These are phyloP conservation scores for Nylanderia fulva DNA, from an alignment of 1,140 invertebrate species.

Conservation along the genomic window DNA sequence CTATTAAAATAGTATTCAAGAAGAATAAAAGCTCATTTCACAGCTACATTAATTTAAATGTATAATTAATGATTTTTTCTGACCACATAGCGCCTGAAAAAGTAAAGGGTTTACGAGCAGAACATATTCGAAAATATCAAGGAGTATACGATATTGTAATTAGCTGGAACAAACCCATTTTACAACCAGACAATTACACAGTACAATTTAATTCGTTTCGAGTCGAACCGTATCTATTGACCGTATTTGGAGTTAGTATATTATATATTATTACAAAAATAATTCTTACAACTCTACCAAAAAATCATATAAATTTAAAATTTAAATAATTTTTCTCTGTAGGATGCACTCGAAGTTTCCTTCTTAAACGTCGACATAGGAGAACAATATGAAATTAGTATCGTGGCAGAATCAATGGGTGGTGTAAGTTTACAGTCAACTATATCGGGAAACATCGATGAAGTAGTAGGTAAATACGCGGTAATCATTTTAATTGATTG, in stretches of 20 bases:
- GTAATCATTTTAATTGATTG: not conserved
- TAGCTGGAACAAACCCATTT: conserved; percentile 79
- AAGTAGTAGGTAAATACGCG: conserved; percentile 17
- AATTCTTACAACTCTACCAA: not conserved
- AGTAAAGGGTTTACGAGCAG: conserved; percentile 68
- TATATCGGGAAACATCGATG: not conserved
- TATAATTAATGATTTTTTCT: not conserved
- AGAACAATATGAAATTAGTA: conserved; percentile 73
- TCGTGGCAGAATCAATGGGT: conserved; percentile 77
- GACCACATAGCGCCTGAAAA: conserved; percentile 77
- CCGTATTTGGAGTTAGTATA: conserved; percentile 79
- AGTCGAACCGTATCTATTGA: conserved; percentile 7
- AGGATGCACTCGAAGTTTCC: conserved; percentile 75
- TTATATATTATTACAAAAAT: not conserved
- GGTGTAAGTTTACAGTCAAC: conserved; percentile 71
- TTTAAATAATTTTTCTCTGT: conserved; percentile 37
- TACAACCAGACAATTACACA: conserved; percentile 82
- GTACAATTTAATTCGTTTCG: conserved; percentile 67
- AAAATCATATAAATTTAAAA: not conserved
- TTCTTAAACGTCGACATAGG: conserved; percentile 71
- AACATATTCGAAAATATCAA: not conserved
- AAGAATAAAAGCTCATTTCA: not conserved
- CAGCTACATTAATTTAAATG: not conserved
- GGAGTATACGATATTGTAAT: conserved; percentile 77
- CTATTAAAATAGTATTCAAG: conserved; percentile 1